Evolutionary conservation across 2,888 invertebrate species (phyloP).

Genomic region (Nasonovia ribisnigri): DNA sequence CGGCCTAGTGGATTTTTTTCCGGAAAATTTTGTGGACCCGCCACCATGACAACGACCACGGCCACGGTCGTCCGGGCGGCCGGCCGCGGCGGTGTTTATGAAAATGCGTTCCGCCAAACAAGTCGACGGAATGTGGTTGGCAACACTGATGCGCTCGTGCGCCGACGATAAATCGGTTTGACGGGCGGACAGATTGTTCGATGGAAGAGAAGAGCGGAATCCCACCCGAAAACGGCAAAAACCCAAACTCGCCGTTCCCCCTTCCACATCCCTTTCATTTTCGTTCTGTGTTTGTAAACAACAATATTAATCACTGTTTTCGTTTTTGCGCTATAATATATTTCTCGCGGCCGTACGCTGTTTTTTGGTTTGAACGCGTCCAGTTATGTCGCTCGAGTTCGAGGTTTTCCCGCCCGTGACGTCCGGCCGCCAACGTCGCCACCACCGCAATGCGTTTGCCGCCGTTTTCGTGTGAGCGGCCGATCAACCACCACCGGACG

Average conservation of each 20-base stretch:
- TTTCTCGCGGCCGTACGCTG: not conserved
- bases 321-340: constrained; percentile 54
- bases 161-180: not conserved
- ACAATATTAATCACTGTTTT: constrained; percentile 57
- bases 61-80: too few species aligned
- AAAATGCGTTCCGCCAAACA: not conserved
- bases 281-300: constrained; percentile 64
- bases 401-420: too few species aligned
- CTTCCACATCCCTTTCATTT: constrained; percentile 58
- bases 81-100: too few species aligned
- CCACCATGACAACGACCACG: too few species aligned
- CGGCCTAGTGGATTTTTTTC: too few species aligned
- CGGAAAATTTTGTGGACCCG: too few species aligned
- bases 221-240: constrained; percentile 40
- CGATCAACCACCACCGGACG: constrained; percentile 20
- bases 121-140: not conserved
- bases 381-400: not conserved
- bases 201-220: not conserved
- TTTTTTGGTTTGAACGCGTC: not conserved
- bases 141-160: not conserved
- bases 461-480: not conserved
- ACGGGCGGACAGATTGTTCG: not conserved
- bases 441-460: not conserved
- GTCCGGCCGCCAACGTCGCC: not conserved
- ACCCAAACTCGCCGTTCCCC: constrained; percentile 9